Evolutionary conservation across 2,113 vertebrate species (phyloP).

Genomic region (Scatophagus argus): DNA sequence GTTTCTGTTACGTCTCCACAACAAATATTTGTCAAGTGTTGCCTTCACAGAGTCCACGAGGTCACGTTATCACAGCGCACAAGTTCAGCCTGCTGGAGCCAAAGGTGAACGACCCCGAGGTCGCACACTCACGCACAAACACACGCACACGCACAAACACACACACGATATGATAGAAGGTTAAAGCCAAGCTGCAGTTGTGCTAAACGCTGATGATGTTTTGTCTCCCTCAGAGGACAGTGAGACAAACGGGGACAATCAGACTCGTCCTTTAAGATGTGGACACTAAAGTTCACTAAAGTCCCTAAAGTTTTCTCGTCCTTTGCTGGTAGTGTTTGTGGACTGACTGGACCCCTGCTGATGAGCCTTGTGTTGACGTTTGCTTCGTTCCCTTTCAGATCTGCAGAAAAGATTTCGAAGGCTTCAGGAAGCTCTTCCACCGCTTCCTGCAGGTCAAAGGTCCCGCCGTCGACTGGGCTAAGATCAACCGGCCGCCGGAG

Average conservation of each 20-base stretch:
- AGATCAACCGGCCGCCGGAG: slow-evolving; percentile 96
- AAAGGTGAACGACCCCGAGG: slow-evolving; percentile 49
- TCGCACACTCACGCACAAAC: neutral
- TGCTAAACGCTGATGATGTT: neutral
- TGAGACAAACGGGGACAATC: no score
- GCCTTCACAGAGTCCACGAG: neutral
- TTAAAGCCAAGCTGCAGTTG: no score
- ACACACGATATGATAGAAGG: no score
- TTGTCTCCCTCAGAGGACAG: neutral
- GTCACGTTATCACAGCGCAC: neutral
- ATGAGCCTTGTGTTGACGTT: no score
- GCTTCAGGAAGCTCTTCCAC: slow-evolving; percentile 97
- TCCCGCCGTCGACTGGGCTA: slow-evolving; percentile 95
- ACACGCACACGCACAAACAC: neutral
- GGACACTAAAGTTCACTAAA: no score
- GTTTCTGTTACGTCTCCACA: neutral
- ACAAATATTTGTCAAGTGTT: slow-evolving; percentile 49
- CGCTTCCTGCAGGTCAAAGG: slow-evolving; percentile 97
- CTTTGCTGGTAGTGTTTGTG: no score
- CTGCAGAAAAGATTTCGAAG: slow-evolving; percentile 93
- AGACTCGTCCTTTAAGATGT: neutral
- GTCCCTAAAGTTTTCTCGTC: no score
- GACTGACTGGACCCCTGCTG: no score
- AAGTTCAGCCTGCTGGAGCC: neutral
- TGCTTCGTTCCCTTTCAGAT: slow-evolving; percentile 80